These are phyloP conservation scores for Acanthurus tractus DNA, from an alignment of 2,797 vertebrate species.

Conservation along the genomic window DNA sequence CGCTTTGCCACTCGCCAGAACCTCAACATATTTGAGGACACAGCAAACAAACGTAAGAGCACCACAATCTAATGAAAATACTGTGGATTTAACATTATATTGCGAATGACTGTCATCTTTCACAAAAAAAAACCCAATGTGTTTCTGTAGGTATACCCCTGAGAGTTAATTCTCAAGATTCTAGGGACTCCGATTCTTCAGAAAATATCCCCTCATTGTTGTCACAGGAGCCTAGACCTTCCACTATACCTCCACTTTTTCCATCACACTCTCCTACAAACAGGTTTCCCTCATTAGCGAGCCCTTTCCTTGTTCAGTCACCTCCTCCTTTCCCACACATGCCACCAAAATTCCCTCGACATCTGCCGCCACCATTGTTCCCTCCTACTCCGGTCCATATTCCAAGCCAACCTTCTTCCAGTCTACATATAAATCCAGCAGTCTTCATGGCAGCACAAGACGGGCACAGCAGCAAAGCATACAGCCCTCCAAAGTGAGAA, in stretches of 20 bases:
- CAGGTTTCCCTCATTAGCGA: slow-evolving; percentile 86
- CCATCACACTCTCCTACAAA: slow-evolving; percentile 73
- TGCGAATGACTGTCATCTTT: neutral
- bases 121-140: slow-evolving; percentile 11
- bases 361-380: slow-evolving; percentile 83
- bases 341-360: slow-evolving; percentile 83
- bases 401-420: slow-evolving; percentile 79
- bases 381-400: slow-evolving; percentile 82
- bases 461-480: slow-evolving; percentile 65
- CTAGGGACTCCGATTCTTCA: slow-evolving; percentile 70
- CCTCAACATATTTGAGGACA: slow-evolving; percentile 91
- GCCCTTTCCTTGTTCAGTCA: slow-evolving; percentile 84
- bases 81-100: neutral
- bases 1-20: slow-evolving; percentile 91
- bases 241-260: slow-evolving; percentile 54
- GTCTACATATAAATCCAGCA: slow-evolving; percentile 92
- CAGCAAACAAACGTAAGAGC: slow-evolving; percentile 94
- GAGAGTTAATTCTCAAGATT: slow-evolving; percentile 85
- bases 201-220: slow-evolving; percentile 74
- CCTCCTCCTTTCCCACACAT: slow-evolving; percentile 86
- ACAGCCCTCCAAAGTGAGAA: slow-evolving; percentile 79
- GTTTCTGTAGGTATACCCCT: slow-evolving; percentile 88
- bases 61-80: neutral
- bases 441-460: slow-evolving; percentile 86
- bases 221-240: slow-evolving; percentile 61